Conservation (phyloP, 2,888 invertebrate genomes). For the Eurois occulta region DNA sequence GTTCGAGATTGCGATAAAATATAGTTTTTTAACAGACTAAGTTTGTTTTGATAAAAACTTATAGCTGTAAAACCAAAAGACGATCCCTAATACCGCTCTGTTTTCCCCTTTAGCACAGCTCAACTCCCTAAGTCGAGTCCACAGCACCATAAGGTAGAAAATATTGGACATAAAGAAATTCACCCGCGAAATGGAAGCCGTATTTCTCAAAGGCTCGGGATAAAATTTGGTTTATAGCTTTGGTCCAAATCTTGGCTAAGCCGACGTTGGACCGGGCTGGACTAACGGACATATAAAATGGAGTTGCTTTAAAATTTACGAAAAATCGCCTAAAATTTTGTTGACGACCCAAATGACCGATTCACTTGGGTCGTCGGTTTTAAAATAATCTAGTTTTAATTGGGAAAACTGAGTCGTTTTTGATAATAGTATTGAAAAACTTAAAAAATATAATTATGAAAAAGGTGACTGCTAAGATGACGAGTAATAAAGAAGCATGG, state of each 20-base stretch:
- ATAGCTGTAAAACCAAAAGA: background rate
- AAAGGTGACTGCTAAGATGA: background rate
- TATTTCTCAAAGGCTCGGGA: slow-evolving; percentile 60
- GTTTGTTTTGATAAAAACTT: background rate
- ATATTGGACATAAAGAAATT: slow-evolving; percentile 59
- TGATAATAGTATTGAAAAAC: background rate
- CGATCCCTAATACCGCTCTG: slow-evolving; percentile 3
- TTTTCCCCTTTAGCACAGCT: slow-evolving; percentile 27
- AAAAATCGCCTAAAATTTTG: slow-evolving; percentile 13
- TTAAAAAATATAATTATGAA: too few relatives aligned
- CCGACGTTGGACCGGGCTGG: slow-evolving; percentile 39
- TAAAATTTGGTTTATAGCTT: slow-evolving; percentile 62
- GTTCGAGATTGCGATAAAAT: background rate
- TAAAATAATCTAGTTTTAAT: background rate
- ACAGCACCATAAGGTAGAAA: slow-evolving; percentile 43
- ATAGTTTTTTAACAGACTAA: slow-evolving; percentile 5
- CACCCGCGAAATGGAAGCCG: slow-evolving; percentile 57
- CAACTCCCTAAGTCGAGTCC: slow-evolving; percentile 18
- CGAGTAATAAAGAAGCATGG: background rate
- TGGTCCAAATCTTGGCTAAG: slow-evolving; percentile 56
- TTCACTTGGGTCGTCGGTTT: too few relatives aligned
- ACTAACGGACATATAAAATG: slow-evolving; percentile 40
- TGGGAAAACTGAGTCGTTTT: background rate
- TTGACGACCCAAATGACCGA: background rate
- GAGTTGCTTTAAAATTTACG: slow-evolving; percentile 44